phyloP scores from a whole-genome alignment of 2,797 vertebrate genomes.

The Sebastes hubbsi region DNA sequence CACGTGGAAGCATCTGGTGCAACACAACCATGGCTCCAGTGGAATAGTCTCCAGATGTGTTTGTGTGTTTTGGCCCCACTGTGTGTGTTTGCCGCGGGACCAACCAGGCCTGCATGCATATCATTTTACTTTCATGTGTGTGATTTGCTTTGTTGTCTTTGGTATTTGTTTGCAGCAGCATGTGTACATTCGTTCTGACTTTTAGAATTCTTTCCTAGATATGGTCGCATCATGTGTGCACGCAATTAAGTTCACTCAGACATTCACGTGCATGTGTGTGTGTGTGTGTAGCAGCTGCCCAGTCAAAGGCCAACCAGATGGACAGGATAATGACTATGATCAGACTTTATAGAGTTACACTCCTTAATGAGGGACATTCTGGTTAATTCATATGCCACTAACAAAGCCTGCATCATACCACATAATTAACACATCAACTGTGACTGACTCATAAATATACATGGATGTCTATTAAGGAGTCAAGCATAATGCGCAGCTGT shows the following conservation, averaged over 20 bases:
- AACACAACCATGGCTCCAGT: conserved; percentile 50
- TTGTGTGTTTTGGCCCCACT: conserved; percentile 66
- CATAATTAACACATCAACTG: conserved; percentile 74
- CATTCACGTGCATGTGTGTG: conserved; percentile 15
- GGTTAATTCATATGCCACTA: conserved; percentile 75
- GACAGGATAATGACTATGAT: conserved; percentile 78
- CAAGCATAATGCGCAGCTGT: conserved; percentile 65
- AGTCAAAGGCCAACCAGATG: conserved; percentile 76
- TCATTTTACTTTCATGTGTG: conserved; percentile 35
- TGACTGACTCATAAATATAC: conserved; percentile 75
- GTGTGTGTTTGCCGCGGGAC: conserved; percentile 53
- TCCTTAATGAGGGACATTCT: conserved; percentile 73
- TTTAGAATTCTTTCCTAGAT: background rate
- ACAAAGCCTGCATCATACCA: conserved; percentile 70
- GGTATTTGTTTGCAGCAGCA: conserved; percentile 9
- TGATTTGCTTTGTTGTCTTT: conserved; percentile 13
- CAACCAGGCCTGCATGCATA: conserved; percentile 39
- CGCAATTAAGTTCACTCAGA: background rate
- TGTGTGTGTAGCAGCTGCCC: conserved; percentile 41
- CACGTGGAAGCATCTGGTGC: conserved; percentile 76
- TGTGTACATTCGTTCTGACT: conserved; percentile 1
- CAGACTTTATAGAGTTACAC: conserved; percentile 74
- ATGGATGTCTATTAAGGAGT: conserved; percentile 65
- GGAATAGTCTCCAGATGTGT: conserved; percentile 77
- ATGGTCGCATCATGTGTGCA: background rate